Conservation (phyloP, 2,888 invertebrate species). For the Acleris laterana region DNA sequence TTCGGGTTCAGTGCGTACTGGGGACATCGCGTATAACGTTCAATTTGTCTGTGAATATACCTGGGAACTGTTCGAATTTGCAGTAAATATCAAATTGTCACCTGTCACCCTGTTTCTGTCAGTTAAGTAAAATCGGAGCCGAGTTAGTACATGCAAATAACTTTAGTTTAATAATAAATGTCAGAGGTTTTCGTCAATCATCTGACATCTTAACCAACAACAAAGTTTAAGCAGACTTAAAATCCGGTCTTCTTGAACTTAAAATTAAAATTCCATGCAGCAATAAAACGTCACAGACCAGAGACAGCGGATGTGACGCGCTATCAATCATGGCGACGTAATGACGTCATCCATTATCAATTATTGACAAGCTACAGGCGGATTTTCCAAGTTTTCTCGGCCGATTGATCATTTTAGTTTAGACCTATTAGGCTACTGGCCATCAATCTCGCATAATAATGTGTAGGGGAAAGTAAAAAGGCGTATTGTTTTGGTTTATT, state of each 20-base stretch:
- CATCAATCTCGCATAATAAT: slow-evolving; percentile 33
- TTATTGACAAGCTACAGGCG: slow-evolving; percentile 76
- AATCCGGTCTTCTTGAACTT: not conserved
- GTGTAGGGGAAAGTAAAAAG: slow-evolving; percentile 4
- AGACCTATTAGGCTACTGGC: slow-evolving; percentile 42
- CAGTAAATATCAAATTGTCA: too few species aligned
- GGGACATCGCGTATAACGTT: too few species aligned
- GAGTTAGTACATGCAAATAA: too few species aligned
- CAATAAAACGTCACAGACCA: slow-evolving; percentile 27
- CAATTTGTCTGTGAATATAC: too few species aligned
- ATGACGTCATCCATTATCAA: slow-evolving; percentile 84
- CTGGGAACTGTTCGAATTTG: too few species aligned
- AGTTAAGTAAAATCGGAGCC: too few species aligned
- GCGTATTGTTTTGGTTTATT: not conserved
- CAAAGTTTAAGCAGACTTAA: not conserved
- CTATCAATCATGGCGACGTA: slow-evolving; percentile 81
- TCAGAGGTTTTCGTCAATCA: too few species aligned
- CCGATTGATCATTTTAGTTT: slow-evolving; percentile 61
- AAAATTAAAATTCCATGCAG: slow-evolving; percentile 23
- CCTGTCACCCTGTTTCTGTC: too few species aligned
- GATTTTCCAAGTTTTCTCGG: slow-evolving; percentile 75
- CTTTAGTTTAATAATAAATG: too few species aligned
- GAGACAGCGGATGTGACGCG: slow-evolving; percentile 47
- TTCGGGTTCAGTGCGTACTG: too few species aligned
- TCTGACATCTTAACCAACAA: not conserved